phyloP scores from a whole-genome alignment of 2,113 vertebrate species.

The Rousettus leschenaultii region DNA sequence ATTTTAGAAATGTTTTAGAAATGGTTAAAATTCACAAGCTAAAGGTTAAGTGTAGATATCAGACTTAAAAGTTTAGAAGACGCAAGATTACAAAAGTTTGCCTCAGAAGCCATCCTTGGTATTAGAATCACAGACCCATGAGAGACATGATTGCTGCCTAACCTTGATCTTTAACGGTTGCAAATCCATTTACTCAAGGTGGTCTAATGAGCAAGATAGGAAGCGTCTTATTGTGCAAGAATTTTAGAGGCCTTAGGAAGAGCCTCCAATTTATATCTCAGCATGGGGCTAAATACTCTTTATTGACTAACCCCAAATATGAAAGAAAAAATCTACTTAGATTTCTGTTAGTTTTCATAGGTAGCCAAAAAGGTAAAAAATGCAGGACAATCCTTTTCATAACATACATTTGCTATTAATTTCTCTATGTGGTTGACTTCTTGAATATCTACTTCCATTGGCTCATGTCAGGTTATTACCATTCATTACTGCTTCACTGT shows the following conservation, averaged over 20 bases:
- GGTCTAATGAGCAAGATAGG: neutral
- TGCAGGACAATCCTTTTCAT: too few species aligned
- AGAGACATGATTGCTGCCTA: neutral
- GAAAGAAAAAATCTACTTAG: neutral
- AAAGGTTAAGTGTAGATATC: neutral
- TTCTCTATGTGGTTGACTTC: too few species aligned
- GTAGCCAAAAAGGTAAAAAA: too few species aligned
- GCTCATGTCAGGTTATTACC: too few species aligned
- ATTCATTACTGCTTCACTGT: too few species aligned
- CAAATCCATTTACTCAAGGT: neutral
- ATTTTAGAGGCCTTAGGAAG: neutral
- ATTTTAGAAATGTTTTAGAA: neutral
- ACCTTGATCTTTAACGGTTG: neutral
- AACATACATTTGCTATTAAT: too few species aligned
- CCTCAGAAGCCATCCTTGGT: neutral
- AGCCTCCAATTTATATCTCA: neutral
- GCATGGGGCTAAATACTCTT: neutral
- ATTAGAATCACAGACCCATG: neutral
- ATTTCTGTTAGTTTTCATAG: too few species aligned
- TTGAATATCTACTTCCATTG: too few species aligned
- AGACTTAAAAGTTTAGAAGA: constrained; percentile 36
- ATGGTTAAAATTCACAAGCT: neutral
- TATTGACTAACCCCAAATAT: neutral
- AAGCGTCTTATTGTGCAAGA: neutral
- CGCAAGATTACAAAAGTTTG: constrained; percentile 28